Conservation (phyloP, 1,140 invertebrate species). For the Calephelis virginiensis region DNA sequence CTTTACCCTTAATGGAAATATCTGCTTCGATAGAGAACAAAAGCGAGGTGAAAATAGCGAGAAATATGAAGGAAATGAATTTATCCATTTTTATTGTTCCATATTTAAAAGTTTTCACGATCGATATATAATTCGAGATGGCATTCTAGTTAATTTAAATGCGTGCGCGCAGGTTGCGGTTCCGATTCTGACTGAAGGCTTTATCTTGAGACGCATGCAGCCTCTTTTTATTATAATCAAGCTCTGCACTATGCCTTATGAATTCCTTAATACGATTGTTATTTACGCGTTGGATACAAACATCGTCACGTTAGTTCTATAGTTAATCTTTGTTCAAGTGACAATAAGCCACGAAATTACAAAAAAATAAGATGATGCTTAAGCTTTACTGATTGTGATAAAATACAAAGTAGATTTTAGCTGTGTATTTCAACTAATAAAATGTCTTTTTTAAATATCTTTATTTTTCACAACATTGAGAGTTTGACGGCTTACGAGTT, state of each 20-base stretch:
- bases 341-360: background rate
- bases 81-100: conserved; percentile 13
- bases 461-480: too few relatives aligned
- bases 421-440: too few relatives aligned
- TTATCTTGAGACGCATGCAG: conserved; percentile 57
- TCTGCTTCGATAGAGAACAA: conserved; percentile 33
- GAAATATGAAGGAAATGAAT: conserved; percentile 25
- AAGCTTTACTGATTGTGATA: background rate
- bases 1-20: conserved; percentile 57
- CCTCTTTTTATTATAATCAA: conserved; percentile 65
- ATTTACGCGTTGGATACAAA: conserved; percentile 15
- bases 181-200: conserved; percentile 65
- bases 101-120: conserved; percentile 20
- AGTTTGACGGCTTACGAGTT: too few relatives aligned
- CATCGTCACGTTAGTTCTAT: background rate
- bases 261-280: conserved; percentile 33
- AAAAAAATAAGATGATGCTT: background rate
- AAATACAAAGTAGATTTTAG: too few relatives aligned
- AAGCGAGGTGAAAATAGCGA: background rate
- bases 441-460: too few relatives aligned
- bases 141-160: conserved; percentile 15
- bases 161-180: conserved; percentile 65
- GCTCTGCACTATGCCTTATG: conserved; percentile 47
- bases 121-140: background rate
- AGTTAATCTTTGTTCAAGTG: too few relatives aligned